phyloP scores from a whole-genome alignment of 2,888 invertebrate genomes.

The Eupithecia inturbata region DNA sequence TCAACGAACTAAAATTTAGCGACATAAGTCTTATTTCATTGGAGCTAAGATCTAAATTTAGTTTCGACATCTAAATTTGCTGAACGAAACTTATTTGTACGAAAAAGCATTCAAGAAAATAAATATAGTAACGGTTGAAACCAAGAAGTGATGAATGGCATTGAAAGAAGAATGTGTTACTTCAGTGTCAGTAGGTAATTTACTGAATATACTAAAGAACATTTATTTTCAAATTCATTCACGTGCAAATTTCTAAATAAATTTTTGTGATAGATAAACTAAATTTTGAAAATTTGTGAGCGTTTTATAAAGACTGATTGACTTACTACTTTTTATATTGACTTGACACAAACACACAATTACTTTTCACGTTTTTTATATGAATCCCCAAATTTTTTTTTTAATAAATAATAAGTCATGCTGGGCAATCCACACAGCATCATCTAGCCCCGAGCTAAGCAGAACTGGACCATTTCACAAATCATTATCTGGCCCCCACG shows the following conservation, averaged over 20 bases:
- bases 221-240: background rate
- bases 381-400: background rate
- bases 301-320: background rate
- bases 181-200: background rate
- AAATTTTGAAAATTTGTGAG: constrained; percentile 1
- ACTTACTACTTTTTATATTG: background rate
- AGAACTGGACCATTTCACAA: background rate
- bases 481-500: background rate
- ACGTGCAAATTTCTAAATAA: background rate
- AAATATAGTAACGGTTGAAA: background rate
- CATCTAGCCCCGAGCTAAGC: too few species aligned
- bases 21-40: background rate
- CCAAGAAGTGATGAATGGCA: background rate
- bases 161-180: background rate
- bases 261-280: background rate
- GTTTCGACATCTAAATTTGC: background rate
- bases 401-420: too few species aligned
- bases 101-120: background rate
- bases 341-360: background rate
- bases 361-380: background rate
- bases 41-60: background rate
- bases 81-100: background rate
- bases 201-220: background rate
- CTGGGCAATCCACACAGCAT: too few species aligned
- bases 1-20: background rate